Evolutionary conservation across 2,113 vertebrate genomes (phyloP), one percentile per base, ranked within the genome.

Genomic region (Pseudorectes ferrugineus): DNA sequence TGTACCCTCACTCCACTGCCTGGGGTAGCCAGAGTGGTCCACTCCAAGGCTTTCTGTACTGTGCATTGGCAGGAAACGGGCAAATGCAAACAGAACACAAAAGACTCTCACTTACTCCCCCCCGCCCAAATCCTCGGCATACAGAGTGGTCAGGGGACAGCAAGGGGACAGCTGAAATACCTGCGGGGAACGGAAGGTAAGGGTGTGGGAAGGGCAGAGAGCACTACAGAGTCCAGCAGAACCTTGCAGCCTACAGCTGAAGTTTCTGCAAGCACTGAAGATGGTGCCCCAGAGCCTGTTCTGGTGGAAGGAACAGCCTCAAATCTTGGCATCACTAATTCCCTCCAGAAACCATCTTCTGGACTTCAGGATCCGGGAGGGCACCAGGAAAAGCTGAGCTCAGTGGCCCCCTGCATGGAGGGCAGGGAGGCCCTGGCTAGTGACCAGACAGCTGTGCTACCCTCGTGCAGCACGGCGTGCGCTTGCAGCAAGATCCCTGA

Each of bases 31-130:
- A 98, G 99, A 4, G 99, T 99, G 26, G 99, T 99, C 12, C 99
- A 99, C 98, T 99, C 99, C 78, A 99, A 99, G 94, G 99, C 99
- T 88, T 99, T 99, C 89, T 99, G 99, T 93, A 99, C 99, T 0
- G 99, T 99, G 66, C 99, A 99, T 93, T 99, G 99, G 99, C 98
- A 99, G 76, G 99, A 99, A 96, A 99, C 98, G 1, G 98, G 99
- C 82, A 98, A 99, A 85, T 99, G 97, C 96, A 99, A 99, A 72
- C 98, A 99, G 29, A 98, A 97, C 12, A 77, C 98, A 3, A 99
- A 98, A 95, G 99, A 99, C 51, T 42, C 90, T 83, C 97, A 98
- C 35, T 80, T 97, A 4, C 86, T 99, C 7, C 99, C 99, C 15
- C 98, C 99, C 3, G 98, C 98, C 42, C 99, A 99, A 97, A 99